Percentiles rank a stretch among this genome's conserved stretches.
These are phyloP conservation scores for Eupithecia inturbata DNA, from an alignment of 2,888 invertebrate genomes.

Conservation along the genomic window DNA sequence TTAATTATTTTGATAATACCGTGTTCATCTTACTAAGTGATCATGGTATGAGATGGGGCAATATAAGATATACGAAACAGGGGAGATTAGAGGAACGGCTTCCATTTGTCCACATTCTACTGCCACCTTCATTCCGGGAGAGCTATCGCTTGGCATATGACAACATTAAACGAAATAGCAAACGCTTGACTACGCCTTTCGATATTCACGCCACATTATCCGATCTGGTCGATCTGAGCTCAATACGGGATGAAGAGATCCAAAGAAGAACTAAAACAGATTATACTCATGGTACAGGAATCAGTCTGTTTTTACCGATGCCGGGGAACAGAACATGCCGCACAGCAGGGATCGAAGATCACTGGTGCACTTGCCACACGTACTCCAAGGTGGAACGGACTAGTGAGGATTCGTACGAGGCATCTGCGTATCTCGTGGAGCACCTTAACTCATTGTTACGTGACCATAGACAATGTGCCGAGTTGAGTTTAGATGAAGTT, in stretches of 20 bases:
- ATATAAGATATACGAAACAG: slow-evolving; percentile 92
- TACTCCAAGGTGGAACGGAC: slow-evolving; percentile 83
- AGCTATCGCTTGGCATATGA: slow-evolving; percentile 85
- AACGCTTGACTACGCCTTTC: slow-evolving; percentile 90
- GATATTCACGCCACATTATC: slow-evolving; percentile 92
- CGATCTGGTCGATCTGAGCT: slow-evolving; percentile 85
- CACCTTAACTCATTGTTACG: slow-evolving; percentile 86
- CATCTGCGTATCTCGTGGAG: slow-evolving; percentile 85
- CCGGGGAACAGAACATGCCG: slow-evolving; percentile 89
- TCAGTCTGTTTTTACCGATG: slow-evolving; percentile 91
- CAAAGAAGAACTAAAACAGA: slow-evolving; percentile 59
- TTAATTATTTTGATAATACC: slow-evolving; percentile 86
- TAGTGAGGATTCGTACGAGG: slow-evolving; percentile 82
- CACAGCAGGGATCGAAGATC: slow-evolving; percentile 90
- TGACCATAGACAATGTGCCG: slow-evolving; percentile 86
- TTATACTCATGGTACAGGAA: slow-evolving; percentile 82
- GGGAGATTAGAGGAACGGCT: slow-evolving; percentile 94
- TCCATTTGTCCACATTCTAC: slow-evolving; percentile 89
- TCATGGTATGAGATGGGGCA: slow-evolving; percentile 95
- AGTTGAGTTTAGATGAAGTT: slow-evolving; percentile 85
- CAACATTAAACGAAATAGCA: slow-evolving; percentile 87
- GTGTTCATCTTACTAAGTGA: slow-evolving; percentile 92
- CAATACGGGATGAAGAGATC: slow-evolving; percentile 70
- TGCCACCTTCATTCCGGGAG: slow-evolving; percentile 89
- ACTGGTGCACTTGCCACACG: slow-evolving; percentile 95